These are phyloP conservation scores for Strix aluco DNA, from an alignment of 2,113 vertebrate genomes.

Conservation along the genomic window DNA sequence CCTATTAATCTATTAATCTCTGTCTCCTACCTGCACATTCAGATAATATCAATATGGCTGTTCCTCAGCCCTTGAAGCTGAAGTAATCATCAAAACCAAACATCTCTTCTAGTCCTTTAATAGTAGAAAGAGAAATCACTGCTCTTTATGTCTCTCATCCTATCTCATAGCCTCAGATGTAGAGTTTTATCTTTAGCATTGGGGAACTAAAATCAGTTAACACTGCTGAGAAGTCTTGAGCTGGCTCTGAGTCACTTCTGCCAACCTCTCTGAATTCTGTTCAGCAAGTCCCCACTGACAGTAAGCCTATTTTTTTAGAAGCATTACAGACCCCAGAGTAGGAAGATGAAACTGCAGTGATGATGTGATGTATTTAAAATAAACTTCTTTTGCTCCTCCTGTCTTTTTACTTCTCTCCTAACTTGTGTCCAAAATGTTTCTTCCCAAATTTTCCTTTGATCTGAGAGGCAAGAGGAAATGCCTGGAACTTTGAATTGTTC, in stretches of 20 bases:
- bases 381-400: conserved; percentile 12
- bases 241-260: conserved; percentile 44
- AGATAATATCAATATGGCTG: neutral
- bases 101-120: neutral
- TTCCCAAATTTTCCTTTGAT: neutral
- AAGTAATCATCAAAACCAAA: neutral
- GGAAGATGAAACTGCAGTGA: conserved; percentile 38
- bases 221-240: conserved; percentile 23
- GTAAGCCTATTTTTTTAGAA: conserved; percentile 33
- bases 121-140: neutral
- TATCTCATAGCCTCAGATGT: neutral
- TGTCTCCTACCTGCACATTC: neutral
- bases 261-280: conserved; percentile 40
- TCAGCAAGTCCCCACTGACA: neutral
- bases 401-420: neutral
- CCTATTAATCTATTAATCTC: neutral
- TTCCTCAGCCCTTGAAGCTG: neutral
- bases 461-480: neutral
- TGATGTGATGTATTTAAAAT: conserved; percentile 30
- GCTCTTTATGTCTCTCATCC: neutral
- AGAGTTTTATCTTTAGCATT: conserved; percentile 37
- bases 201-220: conserved; percentile 35
- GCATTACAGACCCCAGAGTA: conserved; percentile 24
- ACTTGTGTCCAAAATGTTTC: neutral
- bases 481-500: neutral